Base-by-base conservation (phyloP, 2,113 vertebrate species). In the Psittacula cyanocephala region DNA sequence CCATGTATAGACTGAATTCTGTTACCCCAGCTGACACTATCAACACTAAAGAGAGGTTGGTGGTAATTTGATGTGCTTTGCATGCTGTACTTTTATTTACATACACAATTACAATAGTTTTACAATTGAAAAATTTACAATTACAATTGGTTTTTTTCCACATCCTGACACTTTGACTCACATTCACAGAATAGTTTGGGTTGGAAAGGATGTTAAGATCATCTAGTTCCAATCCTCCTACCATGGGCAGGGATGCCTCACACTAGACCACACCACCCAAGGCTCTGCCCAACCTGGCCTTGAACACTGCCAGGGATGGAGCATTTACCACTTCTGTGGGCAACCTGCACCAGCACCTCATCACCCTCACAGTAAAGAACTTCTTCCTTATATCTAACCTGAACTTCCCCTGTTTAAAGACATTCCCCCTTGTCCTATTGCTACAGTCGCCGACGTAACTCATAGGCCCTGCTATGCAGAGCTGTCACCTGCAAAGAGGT, bases 141-240 rank as follows among this genome's bases (percentile, higher is more conserved):
- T 4, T 43, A 39, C 17, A 59, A 24, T 1, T 52, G 44, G 44
- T 3, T 39, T 53, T 71, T 35, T 41, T 25, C 49, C 72, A 91
- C 19, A n/a, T 28, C 17, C 33, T 0, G 0, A 15, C 9, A 53
- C 24, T 37, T 2, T 15, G 37, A 75, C 10, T 70, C 59, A 15
- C 4, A n/a, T 57, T n/a, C 55, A n/a, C 14, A n/a, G 33, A 57
- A n/a, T 22, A 4, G 33, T 57, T 23, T 14, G 55, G 13, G 19
- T n/a, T n/a, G 55, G 55, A 57, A 57, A 57, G 33, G 20, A 23
- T 20, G 33, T 23, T 22, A 57, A n/a, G 55, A 57, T n/a, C 55
- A 23, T 57, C 20, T 2, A 57, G 20, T 57, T 20, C 33, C 55
- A 57, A 14, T 1, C 6, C 6, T 13, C 8, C 19, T 22, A 9